A percentile compares a stretch with the other conserved stretches of the same genome.
phyloP scores from a whole-genome alignment of 2,797 vertebrate genomes.

The Sebastes nivosus region DNA sequence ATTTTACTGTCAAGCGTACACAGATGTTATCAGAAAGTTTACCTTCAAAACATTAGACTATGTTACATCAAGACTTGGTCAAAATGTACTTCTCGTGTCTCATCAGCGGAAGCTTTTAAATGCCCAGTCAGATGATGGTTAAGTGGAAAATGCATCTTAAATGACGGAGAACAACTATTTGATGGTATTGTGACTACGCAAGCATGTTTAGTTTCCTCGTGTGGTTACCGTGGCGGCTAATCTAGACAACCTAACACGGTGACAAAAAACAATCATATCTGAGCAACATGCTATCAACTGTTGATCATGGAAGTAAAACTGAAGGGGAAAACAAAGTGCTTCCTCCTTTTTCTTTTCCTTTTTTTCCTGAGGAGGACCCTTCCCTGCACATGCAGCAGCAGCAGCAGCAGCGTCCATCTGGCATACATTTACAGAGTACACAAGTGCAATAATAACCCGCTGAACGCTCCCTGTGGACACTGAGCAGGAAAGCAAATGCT shows the following conservation, averaged over 20 bases:
- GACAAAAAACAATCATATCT: conserved; percentile 2
- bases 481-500: conserved; percentile 73
- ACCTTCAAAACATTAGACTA: background rate
- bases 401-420: conserved; percentile 70
- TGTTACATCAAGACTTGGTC: background rate
- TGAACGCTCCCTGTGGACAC: conserved; percentile 68
- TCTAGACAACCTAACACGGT: conserved; percentile 7
- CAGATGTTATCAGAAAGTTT: background rate
- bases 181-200: conserved; percentile 15
- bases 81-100: background rate
- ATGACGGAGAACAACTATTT: conserved; percentile 13
- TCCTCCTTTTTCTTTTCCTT: conserved; percentile 67
- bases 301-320: conserved; percentile 66
- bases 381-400: conserved; percentile 56
- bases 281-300: conserved; percentile 37
- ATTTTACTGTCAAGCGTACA: background rate
- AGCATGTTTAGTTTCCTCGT: background rate
- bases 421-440: conserved; percentile 77
- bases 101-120: background rate
- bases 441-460: conserved; percentile 75
- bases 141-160: background rate
- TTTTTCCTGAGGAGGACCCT: conserved; percentile 38
- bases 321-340: conserved; percentile 62
- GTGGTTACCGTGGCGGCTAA: conserved; percentile 36
- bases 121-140: background rate